phyloP scores from a whole-genome alignment of 1,140 invertebrate genomes.

The Lasaia peninsularis region DNA sequence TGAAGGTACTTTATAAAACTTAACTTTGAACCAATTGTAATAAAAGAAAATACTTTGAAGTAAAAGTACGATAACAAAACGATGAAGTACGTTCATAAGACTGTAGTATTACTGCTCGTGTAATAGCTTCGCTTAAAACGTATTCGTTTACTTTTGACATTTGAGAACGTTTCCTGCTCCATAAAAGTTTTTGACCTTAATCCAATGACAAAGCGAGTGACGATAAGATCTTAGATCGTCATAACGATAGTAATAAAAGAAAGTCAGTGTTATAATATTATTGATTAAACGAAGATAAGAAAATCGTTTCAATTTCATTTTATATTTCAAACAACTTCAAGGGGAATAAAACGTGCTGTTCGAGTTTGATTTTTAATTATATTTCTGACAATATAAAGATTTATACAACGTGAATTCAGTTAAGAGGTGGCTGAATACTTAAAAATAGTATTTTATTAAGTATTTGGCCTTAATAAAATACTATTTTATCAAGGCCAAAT shows the following conservation, averaged over 20 bases:
- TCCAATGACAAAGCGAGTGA: conserved; percentile 5
- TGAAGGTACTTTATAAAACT: no score
- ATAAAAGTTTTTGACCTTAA: conserved; percentile 8
- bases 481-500: no score
- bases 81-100: background rate
- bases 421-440: no score
- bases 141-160: conserved; percentile 3
- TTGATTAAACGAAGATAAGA: conserved; percentile 1
- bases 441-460: no score
- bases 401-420: no score
- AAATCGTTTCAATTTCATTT: background rate
- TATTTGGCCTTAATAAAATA: no score
- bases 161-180: background rate
- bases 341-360: no score
- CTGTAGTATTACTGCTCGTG: background rate
- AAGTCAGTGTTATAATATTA: conserved; percentile 8
- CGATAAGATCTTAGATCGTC: conserved; percentile 4
- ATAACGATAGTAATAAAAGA: conserved; percentile 8
- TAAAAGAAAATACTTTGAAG: no score
- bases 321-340: background rate
- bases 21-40: no score
- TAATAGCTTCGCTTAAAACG: background rate
- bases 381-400: no score
- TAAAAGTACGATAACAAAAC: no score
- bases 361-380: no score